These are phyloP conservation scores for Phenganax subtilis DNA, from an alignment of 92 coral and sea anemone genomes.

Conservation along the genomic window DNA sequence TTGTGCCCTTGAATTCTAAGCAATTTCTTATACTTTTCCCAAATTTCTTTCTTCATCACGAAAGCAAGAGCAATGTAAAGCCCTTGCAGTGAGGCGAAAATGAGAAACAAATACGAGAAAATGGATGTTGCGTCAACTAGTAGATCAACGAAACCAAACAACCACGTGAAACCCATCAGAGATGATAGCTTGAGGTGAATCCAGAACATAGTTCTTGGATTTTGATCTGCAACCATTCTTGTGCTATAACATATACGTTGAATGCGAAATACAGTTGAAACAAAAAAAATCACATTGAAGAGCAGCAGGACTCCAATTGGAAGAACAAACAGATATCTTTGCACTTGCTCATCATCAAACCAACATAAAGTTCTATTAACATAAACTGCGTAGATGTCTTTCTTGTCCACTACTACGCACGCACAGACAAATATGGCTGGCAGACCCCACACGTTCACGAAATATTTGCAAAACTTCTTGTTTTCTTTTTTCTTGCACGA, in stretches of 20 bases:
- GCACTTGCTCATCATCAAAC: conserved; percentile 8
- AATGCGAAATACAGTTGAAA: neutral
- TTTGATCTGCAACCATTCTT: neutral
- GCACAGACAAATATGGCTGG: neutral
- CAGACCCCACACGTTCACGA: conserved; percentile 24
- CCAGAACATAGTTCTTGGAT: neutral
- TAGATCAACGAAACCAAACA: conserved; percentile 16
- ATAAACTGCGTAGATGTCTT: neutral
- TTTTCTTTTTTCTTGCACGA: neutral
- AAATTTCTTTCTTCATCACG: neutral
- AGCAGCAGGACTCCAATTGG: conserved; percentile 3
- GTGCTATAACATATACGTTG: neutral
- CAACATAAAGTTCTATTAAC: conserved; percentile 1
- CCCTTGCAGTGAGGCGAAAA: conserved; percentile 13
- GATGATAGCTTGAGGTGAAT: conserved; percentile 17
- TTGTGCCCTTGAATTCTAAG: neutral
- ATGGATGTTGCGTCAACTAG: neutral
- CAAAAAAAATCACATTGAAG: conserved; percentile 9
- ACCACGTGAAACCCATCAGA: conserved; percentile 28
- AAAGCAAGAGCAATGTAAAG: neutral
- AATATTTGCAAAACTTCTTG: conserved; percentile 2
- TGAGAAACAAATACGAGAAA: conserved; percentile 19
- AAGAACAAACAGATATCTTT: conserved; percentile 1
- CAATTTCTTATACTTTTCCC: neutral
- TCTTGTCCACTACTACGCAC: conserved; percentile 7